phyloP scores from a whole-genome alignment of 2,113 vertebrate genomes.

The Rhabdornis inornatus region DNA sequence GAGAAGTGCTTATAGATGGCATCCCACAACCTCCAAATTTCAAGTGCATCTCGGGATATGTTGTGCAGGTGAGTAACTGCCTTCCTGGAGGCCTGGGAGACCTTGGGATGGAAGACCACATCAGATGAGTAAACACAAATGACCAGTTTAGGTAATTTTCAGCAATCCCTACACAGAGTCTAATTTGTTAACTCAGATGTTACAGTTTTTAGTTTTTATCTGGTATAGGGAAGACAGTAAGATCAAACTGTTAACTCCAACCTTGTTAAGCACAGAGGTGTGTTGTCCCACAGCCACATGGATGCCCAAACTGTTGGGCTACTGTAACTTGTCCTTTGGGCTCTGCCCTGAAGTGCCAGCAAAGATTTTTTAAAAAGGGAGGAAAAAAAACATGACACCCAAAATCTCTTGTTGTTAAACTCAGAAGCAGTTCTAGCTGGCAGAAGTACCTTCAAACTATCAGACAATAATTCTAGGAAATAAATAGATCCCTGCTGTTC shows the following conservation, averaged over 20 bases:
- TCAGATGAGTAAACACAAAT: neutral
- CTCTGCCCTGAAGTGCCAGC: neutral
- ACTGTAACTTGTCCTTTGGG: neutral
- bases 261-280: neutral
- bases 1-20: slow-evolving; percentile 60
- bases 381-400: neutral
- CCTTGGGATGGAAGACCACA: neutral
- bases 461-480: slow-evolving; percentile 55
- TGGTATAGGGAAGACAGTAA: neutral
- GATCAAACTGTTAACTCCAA: neutral
- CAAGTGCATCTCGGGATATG: slow-evolving; percentile 64
- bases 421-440: neutral
- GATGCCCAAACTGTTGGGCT: neutral
- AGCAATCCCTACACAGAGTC: neutral
- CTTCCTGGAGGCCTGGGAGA: neutral
- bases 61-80: slow-evolving; percentile 52
- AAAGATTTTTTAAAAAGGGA: neutral
- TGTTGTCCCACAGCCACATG: neutral
- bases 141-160: neutral
- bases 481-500: slow-evolving; percentile 36
- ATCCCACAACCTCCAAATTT: slow-evolving; percentile 48
- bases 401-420: neutral
- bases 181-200: neutral
- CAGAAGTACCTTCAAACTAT: slow-evolving; percentile 16
- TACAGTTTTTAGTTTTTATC: neutral